Percentiles rank a stretch among this genome's conserved stretches.
phyloP scores from a whole-genome alignment of 2,113 vertebrate genomes.

The Coregonus clupeaformis region DNA sequence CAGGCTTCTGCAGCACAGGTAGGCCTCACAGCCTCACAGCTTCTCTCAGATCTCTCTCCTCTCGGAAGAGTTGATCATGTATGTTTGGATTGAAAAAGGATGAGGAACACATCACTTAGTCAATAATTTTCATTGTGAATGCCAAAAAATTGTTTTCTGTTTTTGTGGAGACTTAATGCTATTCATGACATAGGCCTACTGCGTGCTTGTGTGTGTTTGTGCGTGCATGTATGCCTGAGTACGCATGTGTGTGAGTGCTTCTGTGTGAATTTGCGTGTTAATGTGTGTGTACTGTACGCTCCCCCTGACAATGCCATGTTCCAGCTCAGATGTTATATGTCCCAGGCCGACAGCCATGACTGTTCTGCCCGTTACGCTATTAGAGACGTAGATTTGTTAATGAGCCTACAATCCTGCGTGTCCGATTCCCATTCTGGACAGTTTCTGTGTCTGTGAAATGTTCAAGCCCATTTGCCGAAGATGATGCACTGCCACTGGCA shows the following conservation, averaged over 20 bases:
- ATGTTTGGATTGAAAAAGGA: not conserved
- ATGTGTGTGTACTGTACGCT: not conserved
- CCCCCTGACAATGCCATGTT: slow-evolving; percentile 19
- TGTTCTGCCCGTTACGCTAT: slow-evolving; percentile 46
- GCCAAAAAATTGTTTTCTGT: too few species aligned
- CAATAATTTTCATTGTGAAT: not conserved
- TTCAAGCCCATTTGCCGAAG: slow-evolving; percentile 27
- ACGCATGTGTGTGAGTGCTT: slow-evolving; percentile 24
- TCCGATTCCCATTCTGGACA: slow-evolving; percentile 30
- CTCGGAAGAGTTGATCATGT: not conserved
- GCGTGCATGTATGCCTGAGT: not conserved
- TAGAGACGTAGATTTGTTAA: slow-evolving; percentile 41
- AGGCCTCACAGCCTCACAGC: too few species aligned
- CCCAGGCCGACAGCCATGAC: slow-evolving; percentile 26
- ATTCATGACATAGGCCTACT: too few species aligned
- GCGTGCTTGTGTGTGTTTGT: not conserved
- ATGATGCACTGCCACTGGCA: slow-evolving; percentile 16
- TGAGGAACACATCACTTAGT: slow-evolving; percentile 10
- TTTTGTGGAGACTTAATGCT: too few species aligned
- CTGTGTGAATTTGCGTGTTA: slow-evolving; percentile 3
- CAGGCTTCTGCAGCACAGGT: not conserved
- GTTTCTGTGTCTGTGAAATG: slow-evolving; percentile 19
- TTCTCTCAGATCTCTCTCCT: not conserved
- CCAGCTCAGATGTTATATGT: slow-evolving; percentile 16
- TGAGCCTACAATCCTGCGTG: slow-evolving; percentile 36